Base-by-base conservation (phyloP, 2,797 vertebrate species). In the Scleropages formosus region DNA sequence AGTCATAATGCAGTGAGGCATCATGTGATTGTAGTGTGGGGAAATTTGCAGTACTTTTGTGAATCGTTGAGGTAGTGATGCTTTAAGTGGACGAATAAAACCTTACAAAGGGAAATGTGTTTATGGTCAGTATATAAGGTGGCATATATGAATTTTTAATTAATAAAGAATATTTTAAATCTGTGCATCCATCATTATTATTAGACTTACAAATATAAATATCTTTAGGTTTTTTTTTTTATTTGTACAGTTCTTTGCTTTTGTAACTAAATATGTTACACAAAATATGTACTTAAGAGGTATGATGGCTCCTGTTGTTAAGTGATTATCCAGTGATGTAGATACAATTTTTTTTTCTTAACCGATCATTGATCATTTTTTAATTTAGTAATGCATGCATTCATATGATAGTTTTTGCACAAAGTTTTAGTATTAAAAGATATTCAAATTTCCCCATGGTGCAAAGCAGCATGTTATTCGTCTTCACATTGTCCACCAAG, bases 391-490 rank as follows among this genome's bases (percentile, higher is more conserved):
- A 4, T 46, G 27, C 18, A 67, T 9, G 1, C n/a, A 60, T 1
- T 64, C 11, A 24, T 4, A 16, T 49, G 6, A 26, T 49, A 18
- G n/a, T n/a, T 73, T 74, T 11, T 68, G 65, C 60, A 24, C 26
- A 66, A 39, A 39, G 31, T 39, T n/a, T 39, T 39, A 39, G 6
- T 6, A 39, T 78, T 61, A 24, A 26, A 8, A 27, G 78, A 79
- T 26, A 80, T 49, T 78, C 68, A 61, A 47, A 64, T 75, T 20
- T 63, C 75, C 84, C 68, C 16, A n/a, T 75, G 51, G 82, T 83
- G 85, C 75, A 74, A 65, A 77, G 59, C 78, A 68, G 82, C 75
- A 72, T 44, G 72, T 84, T 75, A 73, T 82, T 66, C 27, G 78
- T 67, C 74, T 78, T 75, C 46, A 69, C 70, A 12, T 65, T 81